Percentiles rank a stretch among this genome's conserved stretches.
Conservation (phyloP, 2,888 invertebrate species). For the Aspidapion aeneum region DNA sequence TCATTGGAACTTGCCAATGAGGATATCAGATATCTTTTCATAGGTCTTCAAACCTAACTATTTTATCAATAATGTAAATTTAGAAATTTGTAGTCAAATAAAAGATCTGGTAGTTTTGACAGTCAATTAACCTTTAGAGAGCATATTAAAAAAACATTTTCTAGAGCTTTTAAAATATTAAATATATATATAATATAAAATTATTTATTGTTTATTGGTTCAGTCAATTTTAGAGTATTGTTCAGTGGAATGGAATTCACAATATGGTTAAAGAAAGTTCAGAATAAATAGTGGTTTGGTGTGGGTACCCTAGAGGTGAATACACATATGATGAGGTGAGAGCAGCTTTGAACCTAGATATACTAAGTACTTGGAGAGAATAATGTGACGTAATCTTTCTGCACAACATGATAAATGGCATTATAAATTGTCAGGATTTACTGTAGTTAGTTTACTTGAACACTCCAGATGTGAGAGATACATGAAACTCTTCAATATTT, state of each 20-base stretch:
- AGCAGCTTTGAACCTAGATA: neutral
- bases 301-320: neutral
- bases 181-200: neutral
- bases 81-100: no score
- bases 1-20: neutral
- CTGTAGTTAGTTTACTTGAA: no score
- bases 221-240: neutral
- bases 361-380: neutral
- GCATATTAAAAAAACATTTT: neutral
- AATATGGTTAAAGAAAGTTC: neutral
- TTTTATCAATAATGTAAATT: no score
- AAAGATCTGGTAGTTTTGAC: no score
- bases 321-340: neutral
- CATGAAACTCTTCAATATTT: no score
- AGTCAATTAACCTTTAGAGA: neutral
- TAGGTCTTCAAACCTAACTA: neutral
- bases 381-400: no score
- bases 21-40: neutral
- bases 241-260: neutral
- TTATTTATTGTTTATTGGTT: neutral
- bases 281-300: neutral
- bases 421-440: no score
- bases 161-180: neutral
- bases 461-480: no score
- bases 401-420: no score